Percentiles rank a stretch among this genome's conserved stretches.
phyloP scores from a whole-genome alignment of 2,888 invertebrate species.

The Stomorhina lunata region DNA sequence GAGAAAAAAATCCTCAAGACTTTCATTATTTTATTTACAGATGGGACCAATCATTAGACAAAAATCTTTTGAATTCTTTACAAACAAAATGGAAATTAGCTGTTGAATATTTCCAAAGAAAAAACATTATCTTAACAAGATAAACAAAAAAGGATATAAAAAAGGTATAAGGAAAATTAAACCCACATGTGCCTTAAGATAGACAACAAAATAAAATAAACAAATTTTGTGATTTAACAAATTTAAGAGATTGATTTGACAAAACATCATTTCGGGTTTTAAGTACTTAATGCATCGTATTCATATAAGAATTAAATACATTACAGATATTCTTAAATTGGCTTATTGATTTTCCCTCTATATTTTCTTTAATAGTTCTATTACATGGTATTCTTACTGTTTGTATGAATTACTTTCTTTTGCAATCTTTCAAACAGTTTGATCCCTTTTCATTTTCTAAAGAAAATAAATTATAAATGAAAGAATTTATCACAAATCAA shows the following conservation, averaged over 20 bases:
- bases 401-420: constrained; percentile 34
- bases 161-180: too few species aligned
- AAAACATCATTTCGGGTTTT: not conserved
- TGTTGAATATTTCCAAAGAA: not conserved
- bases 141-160: not conserved
- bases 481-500: constrained; percentile 76
- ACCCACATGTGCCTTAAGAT: not conserved
- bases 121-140: not conserved
- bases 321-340: constrained; percentile 29
- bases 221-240: not conserved
- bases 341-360: constrained; percentile 44
- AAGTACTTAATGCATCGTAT: not conserved
- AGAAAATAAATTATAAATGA: constrained; percentile 55
- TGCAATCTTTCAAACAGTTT: constrained; percentile 53
- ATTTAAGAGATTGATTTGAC: not conserved
- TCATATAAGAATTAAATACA: not conserved
- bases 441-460: constrained; percentile 46
- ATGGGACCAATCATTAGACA: constrained; percentile 33
- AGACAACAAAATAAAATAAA: not conserved
- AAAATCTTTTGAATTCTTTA: not conserved
- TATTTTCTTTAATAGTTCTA: not conserved
- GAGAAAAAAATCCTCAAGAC: not conserved
- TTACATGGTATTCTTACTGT: not conserved
- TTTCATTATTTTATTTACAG: constrained; percentile 24
- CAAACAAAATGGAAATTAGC: not conserved